Conservation (phyloP, 2,113 vertebrate genomes). For the Aldabrachelys gigantea region DNA sequence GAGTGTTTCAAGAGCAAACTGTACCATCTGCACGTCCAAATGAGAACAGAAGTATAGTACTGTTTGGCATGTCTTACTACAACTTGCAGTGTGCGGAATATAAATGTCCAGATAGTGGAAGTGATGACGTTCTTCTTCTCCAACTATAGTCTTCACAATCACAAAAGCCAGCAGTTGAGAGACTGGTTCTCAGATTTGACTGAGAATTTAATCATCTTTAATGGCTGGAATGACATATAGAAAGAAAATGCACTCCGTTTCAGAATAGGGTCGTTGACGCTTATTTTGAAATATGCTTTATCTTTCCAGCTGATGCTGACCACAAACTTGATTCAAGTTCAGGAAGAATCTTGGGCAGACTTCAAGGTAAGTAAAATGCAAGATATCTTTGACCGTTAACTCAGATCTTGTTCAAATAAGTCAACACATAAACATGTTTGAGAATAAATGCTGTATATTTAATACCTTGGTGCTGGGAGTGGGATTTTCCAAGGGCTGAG, state of each 20-base stretch:
- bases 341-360: constrained; percentile 91
- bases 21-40: not conserved
- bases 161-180: not conserved
- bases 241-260: not conserved
- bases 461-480: not conserved
- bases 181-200: not conserved
- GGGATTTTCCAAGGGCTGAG: not conserved
- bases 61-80: not conserved
- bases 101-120: not conserved
- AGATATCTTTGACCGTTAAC: constrained; percentile 27
- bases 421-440: constrained; percentile 13
- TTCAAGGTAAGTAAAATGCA: constrained; percentile 84
- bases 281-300: constrained; percentile 68
- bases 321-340: constrained; percentile 88
- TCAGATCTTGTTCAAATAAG: not conserved
- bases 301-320: constrained; percentile 84
- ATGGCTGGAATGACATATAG: not conserved
- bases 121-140: not conserved
- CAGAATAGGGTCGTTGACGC: not conserved
- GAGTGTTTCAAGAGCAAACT: not conserved
- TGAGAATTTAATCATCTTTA: not conserved
- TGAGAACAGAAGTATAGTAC: not conserved
- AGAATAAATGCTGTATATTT: not conserved
- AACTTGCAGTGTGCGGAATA: not conserved
- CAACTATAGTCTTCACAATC: not conserved